A percentile compares a stretch with the other conserved stretches of the same genome.
Conservation (phyloP, 1,140 invertebrate species). For the Chrysoperla carnea region DNA sequence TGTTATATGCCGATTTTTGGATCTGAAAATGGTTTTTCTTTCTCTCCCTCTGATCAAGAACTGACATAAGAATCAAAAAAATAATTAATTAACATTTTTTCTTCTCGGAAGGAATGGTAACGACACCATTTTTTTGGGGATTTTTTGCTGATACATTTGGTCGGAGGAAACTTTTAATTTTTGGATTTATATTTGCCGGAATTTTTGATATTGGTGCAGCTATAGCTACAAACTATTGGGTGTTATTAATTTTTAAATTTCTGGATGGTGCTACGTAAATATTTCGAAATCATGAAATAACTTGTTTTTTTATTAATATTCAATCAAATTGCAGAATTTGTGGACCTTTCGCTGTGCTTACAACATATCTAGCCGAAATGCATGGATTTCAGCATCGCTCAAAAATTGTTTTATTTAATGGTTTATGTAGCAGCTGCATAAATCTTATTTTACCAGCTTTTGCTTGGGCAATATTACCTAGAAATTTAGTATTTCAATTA, state of each 20-base stretch:
- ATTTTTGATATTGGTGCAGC: slow-evolving; percentile 45
- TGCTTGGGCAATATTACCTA: slow-evolving; percentile 31
- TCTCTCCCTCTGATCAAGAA: too few relatives aligned
- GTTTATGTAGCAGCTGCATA: slow-evolving; percentile 38
- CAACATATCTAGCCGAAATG: slow-evolving; percentile 50
- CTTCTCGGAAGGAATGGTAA: slow-evolving; percentile 48
- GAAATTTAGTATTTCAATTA: slow-evolving; percentile 21
- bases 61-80: too few relatives aligned
- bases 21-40: too few relatives aligned
- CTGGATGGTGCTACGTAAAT: slow-evolving; percentile 60
- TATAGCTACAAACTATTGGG: slow-evolving; percentile 48
- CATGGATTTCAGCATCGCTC: slow-evolving; percentile 40
- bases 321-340: slow-evolving; percentile 34
- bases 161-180: slow-evolving; percentile 45
- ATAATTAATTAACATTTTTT: too few relatives aligned
- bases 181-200: slow-evolving; percentile 49
- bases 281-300: not conserved
- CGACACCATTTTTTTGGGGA: slow-evolving; percentile 66
- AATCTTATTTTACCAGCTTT: slow-evolving; percentile 31
- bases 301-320: not conserved
- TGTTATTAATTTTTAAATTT: slow-evolving; percentile 53
- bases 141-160: slow-evolving; percentile 62
- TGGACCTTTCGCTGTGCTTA: slow-evolving; percentile 50
- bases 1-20: too few relatives aligned
- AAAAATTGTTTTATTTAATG: slow-evolving; percentile 38